A percentile compares a stretch with the other conserved stretches of the same genome.
These are phyloP conservation scores for Yponomeuta malinellus DNA, from an alignment of 2,888 invertebrate species.

Conservation along the genomic window DNA sequence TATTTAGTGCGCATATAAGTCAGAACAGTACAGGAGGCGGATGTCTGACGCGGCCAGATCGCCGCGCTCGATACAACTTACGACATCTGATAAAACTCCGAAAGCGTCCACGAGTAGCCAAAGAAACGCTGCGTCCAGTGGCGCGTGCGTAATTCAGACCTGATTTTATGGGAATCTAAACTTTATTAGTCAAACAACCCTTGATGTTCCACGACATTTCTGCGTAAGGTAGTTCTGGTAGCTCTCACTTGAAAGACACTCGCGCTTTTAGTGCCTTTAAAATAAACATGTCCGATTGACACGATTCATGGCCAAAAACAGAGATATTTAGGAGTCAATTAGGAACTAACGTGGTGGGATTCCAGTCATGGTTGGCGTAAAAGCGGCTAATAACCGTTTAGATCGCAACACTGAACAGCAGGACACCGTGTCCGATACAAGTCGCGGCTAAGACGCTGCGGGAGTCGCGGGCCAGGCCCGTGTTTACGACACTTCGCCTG, in stretches of 20 bases:
- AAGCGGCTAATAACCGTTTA: slow-evolving; percentile 61
- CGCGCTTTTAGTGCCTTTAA: slow-evolving; percentile 41
- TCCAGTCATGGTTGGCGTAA: slow-evolving; percentile 56
- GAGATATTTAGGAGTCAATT: slow-evolving; percentile 68
- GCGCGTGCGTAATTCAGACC: slow-evolving; percentile 12
- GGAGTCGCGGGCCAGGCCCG: slow-evolving; percentile 37
- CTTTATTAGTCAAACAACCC: neutral
- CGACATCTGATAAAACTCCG: slow-evolving; percentile 57
- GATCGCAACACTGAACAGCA: slow-evolving; percentile 60
- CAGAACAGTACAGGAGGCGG: slow-evolving; percentile 40
- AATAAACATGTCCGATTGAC: slow-evolving; percentile 64
- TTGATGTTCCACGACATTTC: slow-evolving; percentile 6
- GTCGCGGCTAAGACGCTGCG: slow-evolving; percentile 42
- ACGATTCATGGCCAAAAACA: slow-evolving; percentile 61
- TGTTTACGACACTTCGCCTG: slow-evolving; percentile 54
- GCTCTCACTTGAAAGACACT: slow-evolving; percentile 28
- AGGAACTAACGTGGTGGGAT: slow-evolving; percentile 59
- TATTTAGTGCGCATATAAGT: slow-evolving; percentile 51
- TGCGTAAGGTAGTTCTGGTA: slow-evolving; percentile 5
- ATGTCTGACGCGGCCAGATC: slow-evolving; percentile 48
- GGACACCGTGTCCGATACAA: slow-evolving; percentile 50
- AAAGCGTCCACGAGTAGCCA: slow-evolving; percentile 36
- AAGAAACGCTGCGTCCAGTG: slow-evolving; percentile 35
- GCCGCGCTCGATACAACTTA: slow-evolving; percentile 44
- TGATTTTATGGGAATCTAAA: neutral